These are phyloP conservation scores for Haliaeetus leucogaster DNA, from an alignment of 2,113 vertebrate genomes.

Conservation along the genomic window DNA sequence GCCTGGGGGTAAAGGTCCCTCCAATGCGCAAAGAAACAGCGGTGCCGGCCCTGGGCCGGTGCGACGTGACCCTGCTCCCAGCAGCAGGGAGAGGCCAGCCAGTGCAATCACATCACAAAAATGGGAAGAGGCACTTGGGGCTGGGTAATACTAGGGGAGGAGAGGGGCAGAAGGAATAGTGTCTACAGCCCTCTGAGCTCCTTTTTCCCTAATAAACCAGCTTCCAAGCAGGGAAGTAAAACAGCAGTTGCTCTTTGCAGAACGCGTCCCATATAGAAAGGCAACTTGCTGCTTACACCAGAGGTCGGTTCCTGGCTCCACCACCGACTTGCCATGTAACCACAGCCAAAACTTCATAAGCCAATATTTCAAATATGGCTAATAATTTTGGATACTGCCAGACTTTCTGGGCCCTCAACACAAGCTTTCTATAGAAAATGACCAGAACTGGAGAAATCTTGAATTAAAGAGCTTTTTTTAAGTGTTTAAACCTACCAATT, in stretches of 20 bases:
- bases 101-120: background rate
- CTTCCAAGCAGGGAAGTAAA: background rate
- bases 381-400: background rate
- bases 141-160: background rate
- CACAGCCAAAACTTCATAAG: background rate
- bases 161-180: background rate
- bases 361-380: background rate
- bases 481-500: background rate
- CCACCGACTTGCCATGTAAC: background rate
- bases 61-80: background rate
- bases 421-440: background rate
- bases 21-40: background rate
- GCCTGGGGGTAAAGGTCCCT: background rate
- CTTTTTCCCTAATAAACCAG: background rate
- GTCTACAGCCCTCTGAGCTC: background rate
- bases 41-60: background rate
- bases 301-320: background rate
- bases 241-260: background rate
- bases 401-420: background rate
- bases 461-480: background rate
- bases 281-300: background rate
- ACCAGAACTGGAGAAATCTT: background rate
- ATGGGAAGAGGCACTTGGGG: background rate
- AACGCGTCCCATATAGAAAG: fast-evolving
- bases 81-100: background rate